Base-by-base conservation (phyloP, 2,113 vertebrate species). In the Gavia stellata region DNA sequence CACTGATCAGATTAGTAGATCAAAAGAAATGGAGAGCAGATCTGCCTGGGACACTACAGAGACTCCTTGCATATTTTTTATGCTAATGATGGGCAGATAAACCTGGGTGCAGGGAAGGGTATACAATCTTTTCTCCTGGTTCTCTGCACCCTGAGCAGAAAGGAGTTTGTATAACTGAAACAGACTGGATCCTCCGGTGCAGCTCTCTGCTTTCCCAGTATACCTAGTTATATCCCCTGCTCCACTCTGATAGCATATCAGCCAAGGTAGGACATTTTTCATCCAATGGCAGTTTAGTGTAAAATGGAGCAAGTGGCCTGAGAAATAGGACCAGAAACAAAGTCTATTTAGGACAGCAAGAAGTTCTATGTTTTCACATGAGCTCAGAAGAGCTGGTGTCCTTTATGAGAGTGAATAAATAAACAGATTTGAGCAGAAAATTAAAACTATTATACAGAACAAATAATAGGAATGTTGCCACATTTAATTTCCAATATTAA, bases 161-260 rank as follows among this genome's bases (percentile, higher is more conserved):
- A 2, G 33, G n/a, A 56, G 14, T 28, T 79, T 56, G 15, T 71
- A 4, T n/a, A 26, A n/a, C 20, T 50, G n/a, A 75, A 45, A 40
- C 14, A 53, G 29, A 29, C 36, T 72, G 33, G 23, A 55, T 55
- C 12, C 8, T 44, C 4, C 20, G 18, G 29, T 23, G 33, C 25
- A 90, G 49, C 29, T 14, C 4, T 85, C 33, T 65, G 4, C 20
- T 49, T 83, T 73, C 29, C 34, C 25, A 44, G 4, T 34, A 17
- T 12, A 44, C 2, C 33, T 49, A 2, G 0, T 56, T 52, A 14
- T 19, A 58, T 9, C 1, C 6, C 11, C n/a, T 74, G 34, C 19
- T 71, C 31, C 42, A 36, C 25, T 38, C 56, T 50, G n/a, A 36
- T 5, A 29, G 8, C 13, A 14, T 17, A 36, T 15, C 9, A 67